These are phyloP conservation scores for Harpalus rubripes DNA, from an alignment of 2,888 invertebrate genomes.

Conservation along the genomic window DNA sequence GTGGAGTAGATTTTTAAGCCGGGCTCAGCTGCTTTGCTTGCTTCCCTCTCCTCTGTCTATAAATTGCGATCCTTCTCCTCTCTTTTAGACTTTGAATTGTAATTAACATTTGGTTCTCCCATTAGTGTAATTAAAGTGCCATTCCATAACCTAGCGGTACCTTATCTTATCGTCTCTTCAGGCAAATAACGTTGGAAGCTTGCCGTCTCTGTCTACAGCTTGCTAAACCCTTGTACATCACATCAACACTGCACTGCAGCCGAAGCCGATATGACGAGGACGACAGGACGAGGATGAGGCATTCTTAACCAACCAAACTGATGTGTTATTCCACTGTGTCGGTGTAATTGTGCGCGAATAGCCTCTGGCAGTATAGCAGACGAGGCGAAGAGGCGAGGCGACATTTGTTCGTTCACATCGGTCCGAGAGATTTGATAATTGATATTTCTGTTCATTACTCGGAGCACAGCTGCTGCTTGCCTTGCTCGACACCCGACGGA, in stretches of 20 bases:
- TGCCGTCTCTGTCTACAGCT: background rate
- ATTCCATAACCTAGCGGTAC: conserved; percentile 81
- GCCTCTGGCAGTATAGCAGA: conserved; percentile 5
- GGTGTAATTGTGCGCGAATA: background rate
- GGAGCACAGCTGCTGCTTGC: conserved; percentile 70
- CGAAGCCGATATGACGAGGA: background rate
- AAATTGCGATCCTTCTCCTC: conserved; percentile 77
- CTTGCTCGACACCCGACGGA: conserved; percentile 27
- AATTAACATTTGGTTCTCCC: conserved; percentile 87
- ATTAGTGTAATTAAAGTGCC: conserved; percentile 89
- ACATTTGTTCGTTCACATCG: conserved; percentile 69
- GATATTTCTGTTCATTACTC: conserved; percentile 74
- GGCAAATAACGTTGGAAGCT: conserved; percentile 70
- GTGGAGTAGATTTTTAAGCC: background rate
- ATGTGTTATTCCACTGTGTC: background rate
- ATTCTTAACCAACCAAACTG: background rate
- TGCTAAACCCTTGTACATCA: background rate
- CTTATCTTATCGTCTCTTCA: conserved; percentile 77
- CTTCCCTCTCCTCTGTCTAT: conserved; percentile 72
- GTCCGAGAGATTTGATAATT: conserved; percentile 75
- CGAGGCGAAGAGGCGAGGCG: conserved; percentile 31
- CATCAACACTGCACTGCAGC: background rate
- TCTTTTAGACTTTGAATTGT: conserved; percentile 84
- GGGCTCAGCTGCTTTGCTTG: conserved; percentile 50
- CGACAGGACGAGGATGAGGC: background rate